Base-by-base conservation (phyloP, 1,140 invertebrate genomes). In the Belonocnema kinseyi region DNA sequence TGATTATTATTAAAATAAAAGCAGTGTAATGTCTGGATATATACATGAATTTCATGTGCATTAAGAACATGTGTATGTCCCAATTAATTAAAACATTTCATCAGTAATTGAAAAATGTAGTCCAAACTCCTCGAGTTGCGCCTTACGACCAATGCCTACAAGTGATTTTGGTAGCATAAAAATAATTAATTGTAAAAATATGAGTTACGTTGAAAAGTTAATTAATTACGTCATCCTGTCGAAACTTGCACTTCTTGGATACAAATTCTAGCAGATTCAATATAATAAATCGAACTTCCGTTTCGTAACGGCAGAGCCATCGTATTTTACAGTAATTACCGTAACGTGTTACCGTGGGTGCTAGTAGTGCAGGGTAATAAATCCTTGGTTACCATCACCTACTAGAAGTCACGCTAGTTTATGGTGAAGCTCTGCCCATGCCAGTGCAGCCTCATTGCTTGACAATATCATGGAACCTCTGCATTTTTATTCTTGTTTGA, bases 251-350 rank as follows among this genome's bases (percentile, higher is more conserved):
- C 21, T 26, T 10, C 8, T 2, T 16, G n/a, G 16, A 16, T 7
- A 66, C 10, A 66, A 13, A 33, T 66, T n/a, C 10, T 26, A 66
- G 33, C 26, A 40, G 61, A 66, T 75, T 75, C 61, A 77, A 80
- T 80, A 77, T 80, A 53, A 81, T 72, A 72, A 33, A 80, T 82
- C 79, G 75, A 80, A 72, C 7, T 75, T 85, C 66, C 76, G 61
- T 76, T 78, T 17, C 10, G 73, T 40, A 50, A 61, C 19, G 19
- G 14, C 16, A 70, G 80, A 83, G 85, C 83, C 79, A 80, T 88
- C 86, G 86, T 90, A 90, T 90, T 89, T 90, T 87, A 90, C 85
- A 87, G 84, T 88, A 85, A 90, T 90, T 89, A 89, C 85, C 84
- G 86, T 88, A 89, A 88, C 85, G 86, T 82, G 84, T 86, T 88